Base-by-base conservation (phyloP, 2,888 invertebrate species). In the Catonia carolina region DNA sequence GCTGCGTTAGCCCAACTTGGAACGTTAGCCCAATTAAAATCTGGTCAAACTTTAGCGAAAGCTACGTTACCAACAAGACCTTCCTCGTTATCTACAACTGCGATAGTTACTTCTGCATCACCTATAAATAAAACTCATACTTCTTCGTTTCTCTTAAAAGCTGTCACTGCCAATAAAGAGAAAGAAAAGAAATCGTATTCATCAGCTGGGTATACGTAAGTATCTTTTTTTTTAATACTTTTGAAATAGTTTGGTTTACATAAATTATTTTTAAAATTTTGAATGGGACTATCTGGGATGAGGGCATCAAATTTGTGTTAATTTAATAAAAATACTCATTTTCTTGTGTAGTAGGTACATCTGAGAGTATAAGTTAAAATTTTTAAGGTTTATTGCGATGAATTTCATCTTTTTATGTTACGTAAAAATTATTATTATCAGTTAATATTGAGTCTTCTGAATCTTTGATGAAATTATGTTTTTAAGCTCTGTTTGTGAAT, bases 111-210 rank as follows among this genome's bases (percentile, higher is more conserved):
- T 78, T 75, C 79, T 66, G 65, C 72, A 72, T 75, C 77, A 75
- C 77, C 77, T 75, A 75, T 77, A 67, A 70, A 72, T 62, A 68
- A 72, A 66, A 71, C 74, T 71, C 71, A 62, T 71, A 68, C 62
- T 74, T 75, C 61, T 66, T 70, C 1, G 70, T 70, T 65, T 72
- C 72, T 70, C 65, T 73, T 54, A 72, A 71, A 36, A 75, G 71
- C 76, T 8, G 67, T 75, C 15, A 74, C 76, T 1, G 73, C 83
- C 31, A 75, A 82, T 63, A 86, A 85, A 74, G 89, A 89, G 65
- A 88, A 86, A 69, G 86, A 88, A 67, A 89, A 86, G 72, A 85
- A 84, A 68, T 73, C 78, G 33, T 78, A 79, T 69, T 78, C 82
- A 53, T 77, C 79, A 33, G 75, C 76, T 47, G 76, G 74, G 61